Base-by-base conservation (phyloP, 2,797 vertebrate genomes). In the Hemibagrus guttatus region DNA sequence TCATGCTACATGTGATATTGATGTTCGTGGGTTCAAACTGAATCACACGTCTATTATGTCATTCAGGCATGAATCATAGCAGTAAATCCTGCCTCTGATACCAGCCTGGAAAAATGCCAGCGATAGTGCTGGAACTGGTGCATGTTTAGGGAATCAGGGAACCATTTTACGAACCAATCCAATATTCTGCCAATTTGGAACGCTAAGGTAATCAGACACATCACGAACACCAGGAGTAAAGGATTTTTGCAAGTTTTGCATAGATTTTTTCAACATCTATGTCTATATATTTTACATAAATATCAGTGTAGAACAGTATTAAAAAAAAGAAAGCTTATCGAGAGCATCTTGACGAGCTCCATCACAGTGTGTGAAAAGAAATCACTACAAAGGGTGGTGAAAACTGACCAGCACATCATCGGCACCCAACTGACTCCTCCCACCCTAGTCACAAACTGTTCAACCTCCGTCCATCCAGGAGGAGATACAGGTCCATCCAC, bases 1-100 rank as follows among this genome's bases (percentile, higher is more conserved):
- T 80, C 74, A 88, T 83, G 64, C 84, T 66, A 81, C 66, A 81
- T 78, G 87, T 85, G 63, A 86, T 86, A 46, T 74, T 76, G 83
- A 58, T 86, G 84, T 89, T 78, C 23, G 49, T 79, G 7, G 76
- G 75, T 84, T 66, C 58, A 81, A 2, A 16, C 58, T 85, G 66
- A 86, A 80, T 81, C 54, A 83, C 56, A 82, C 81, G 52, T 81
- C 72, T 76, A 58, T 85, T 82, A 71, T 84, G 79, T 63, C 68
- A 71, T 31, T 72, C 76, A 86, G 83, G 75, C 56, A 84, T 79
- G 71, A 64, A 87, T 87, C 26, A 59, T 23, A 35, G 61, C 80
- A 81, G 83, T 68, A 46, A 81, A 81, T 81, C 79, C 39, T 63
- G 59, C 39, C 39, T 81, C 79, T 59, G 76, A 59, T 58, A 39